These are phyloP conservation scores for Alces alces DNA, from an alignment of 2,113 vertebrate species.

Conservation along the genomic window DNA sequence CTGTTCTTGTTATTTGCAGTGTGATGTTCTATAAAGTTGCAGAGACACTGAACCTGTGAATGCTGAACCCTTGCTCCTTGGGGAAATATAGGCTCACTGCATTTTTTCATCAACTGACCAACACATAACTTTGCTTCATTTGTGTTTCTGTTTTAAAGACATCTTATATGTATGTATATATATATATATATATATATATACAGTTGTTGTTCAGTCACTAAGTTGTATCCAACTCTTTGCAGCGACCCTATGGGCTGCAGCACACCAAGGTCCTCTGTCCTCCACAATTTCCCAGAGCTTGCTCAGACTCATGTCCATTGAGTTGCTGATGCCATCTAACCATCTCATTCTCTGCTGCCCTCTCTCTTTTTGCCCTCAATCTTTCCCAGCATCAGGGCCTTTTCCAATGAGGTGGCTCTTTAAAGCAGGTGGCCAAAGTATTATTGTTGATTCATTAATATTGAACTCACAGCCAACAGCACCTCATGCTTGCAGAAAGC, in stretches of 20 bases:
- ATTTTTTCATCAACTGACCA: neutral
- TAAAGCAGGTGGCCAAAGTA: neutral
- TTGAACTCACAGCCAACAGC: neutral
- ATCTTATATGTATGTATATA: neutral
- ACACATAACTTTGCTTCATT: neutral
- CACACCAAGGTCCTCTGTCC: neutral
- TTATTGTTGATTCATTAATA: neutral
- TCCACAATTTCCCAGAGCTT: neutral
- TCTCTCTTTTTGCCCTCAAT: neutral
- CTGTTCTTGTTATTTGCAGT: accelerated
- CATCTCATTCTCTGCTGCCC: neutral
- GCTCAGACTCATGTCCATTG: neutral
- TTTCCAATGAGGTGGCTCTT: neutral
- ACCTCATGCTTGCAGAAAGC: neutral
- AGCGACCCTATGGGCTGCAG: neutral
- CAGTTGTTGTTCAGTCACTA: neutral
- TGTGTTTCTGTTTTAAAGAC: neutral
- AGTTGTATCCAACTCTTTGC: neutral
- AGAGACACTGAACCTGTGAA: accelerated
- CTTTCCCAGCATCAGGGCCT: neutral
- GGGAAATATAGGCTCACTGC: too few relatives aligned
- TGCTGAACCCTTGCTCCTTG: accelerated
- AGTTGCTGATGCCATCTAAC: neutral
- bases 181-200: neutral
- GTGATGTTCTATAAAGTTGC: neutral